Percentiles rank a stretch among this genome's conserved stretches.
Evolutionary conservation across 2,113 vertebrate genomes (phyloP).

Genomic region (Colaptes auratus): DNA sequence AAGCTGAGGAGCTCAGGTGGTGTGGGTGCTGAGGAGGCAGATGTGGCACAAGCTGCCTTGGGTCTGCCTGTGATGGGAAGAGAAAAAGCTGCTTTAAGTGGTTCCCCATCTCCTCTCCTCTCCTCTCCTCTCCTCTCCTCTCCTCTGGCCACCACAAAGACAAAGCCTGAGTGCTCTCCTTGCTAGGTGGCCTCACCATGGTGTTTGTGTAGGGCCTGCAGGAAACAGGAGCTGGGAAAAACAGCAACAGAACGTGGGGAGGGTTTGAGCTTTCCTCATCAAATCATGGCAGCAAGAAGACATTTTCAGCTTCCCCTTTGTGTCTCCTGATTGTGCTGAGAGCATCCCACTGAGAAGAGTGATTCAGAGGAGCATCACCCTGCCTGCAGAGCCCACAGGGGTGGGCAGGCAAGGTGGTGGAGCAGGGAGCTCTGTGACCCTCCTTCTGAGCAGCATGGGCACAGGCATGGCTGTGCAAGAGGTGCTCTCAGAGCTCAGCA

Average conservation of each 20-base stretch:
- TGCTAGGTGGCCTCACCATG: accelerated
- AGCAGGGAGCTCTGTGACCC: neutral
- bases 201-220: neutral
- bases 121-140: neutral
- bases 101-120: neutral
- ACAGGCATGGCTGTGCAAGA: no score
- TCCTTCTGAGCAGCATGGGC: neutral
- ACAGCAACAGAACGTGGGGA: neutral
- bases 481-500: neutral
- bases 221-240: neutral
- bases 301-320: neutral
- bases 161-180: accelerated
- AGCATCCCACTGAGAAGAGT: neutral
- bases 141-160: neutral
- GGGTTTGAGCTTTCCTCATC: neutral
- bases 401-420: neutral
- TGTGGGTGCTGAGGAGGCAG: neutral
- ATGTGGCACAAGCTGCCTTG: accelerated
- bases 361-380: neutral
- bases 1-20: no score
- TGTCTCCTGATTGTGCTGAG: neutral
- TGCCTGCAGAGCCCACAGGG: neutral
- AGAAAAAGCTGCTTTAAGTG: neutral
- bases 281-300: neutral
- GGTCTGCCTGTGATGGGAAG: neutral